These are phyloP conservation scores for Morone saxatilis DNA, from an alignment of 2,113 vertebrate genomes.

Conservation along the genomic window DNA sequence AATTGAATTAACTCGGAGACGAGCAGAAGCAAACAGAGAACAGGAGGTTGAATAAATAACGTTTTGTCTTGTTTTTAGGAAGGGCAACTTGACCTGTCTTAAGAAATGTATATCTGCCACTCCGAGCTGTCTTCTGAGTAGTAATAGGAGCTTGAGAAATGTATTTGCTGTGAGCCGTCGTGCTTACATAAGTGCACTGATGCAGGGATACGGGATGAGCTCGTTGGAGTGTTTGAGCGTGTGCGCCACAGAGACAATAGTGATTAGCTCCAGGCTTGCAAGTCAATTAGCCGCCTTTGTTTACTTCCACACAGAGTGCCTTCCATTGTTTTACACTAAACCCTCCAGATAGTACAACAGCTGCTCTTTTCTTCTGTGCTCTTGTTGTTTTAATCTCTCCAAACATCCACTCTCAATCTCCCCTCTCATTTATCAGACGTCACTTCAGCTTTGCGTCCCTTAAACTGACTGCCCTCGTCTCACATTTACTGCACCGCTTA, in stretches of 20 bases:
- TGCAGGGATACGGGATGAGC: constrained; percentile 29
- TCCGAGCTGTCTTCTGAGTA: not conserved
- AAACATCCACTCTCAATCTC: not conserved
- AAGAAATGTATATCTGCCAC: constrained; percentile 1
- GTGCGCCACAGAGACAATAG: constrained; percentile 33
- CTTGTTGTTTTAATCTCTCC: not conserved
- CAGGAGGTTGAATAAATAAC: not conserved
- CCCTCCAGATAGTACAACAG: constrained; percentile 39
- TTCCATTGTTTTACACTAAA: constrained; percentile 61
- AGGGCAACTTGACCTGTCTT: not conserved
- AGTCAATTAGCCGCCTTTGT: constrained; percentile 66
- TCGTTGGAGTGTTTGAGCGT: constrained; percentile 17
- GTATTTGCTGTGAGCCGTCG: constrained; percentile 11
- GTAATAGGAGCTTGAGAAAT: constrained; percentile 27
- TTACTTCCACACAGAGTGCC: constrained; percentile 46
- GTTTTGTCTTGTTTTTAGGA: not conserved
- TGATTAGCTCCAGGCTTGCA: constrained; percentile 57
- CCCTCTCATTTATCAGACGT: not conserved
- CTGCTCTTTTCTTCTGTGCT: constrained; percentile 50
- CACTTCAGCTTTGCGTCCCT: not conserved
- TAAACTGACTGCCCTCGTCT: not conserved
- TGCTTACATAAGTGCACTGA: constrained; percentile 47
- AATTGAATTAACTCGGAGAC: not conserved
- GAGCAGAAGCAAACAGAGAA: not conserved
- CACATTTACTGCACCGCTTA: not conserved